Conservation (phyloP, 2,113 vertebrate genomes). For the Scartelaos histophorus region DNA sequence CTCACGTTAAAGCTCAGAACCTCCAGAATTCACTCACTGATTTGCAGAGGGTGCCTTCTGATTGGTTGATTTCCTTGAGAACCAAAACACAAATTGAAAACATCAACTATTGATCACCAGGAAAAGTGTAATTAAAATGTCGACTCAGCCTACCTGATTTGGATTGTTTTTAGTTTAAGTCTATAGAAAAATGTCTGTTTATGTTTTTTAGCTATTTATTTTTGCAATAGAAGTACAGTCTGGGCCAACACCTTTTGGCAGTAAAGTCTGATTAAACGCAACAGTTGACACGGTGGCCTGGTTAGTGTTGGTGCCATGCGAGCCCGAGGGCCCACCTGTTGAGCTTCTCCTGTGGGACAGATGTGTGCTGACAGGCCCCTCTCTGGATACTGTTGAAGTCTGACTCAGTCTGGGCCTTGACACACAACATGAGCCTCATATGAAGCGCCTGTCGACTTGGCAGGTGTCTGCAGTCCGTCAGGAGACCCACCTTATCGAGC, state of each 20-base stretch:
- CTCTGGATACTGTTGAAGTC: slow-evolving; percentile 32
- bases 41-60: no score
- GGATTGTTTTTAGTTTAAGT: not conserved
- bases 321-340: slow-evolving; percentile 11
- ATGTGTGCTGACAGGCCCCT: slow-evolving; percentile 27
- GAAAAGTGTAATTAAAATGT: no score
- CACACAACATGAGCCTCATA: slow-evolving; percentile 40
- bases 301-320: not conserved
- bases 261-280: not conserved
- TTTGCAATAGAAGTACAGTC: not conserved
- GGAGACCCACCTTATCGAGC: slow-evolving; percentile 21
- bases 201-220: not conserved
- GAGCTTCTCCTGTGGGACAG: slow-evolving; percentile 10
- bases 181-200: not conserved
- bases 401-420: slow-evolving; percentile 13
- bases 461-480: slow-evolving; percentile 35
- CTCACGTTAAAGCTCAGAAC: no score
- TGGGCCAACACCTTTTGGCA: not conserved
- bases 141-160: no score
- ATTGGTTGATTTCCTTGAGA: no score
- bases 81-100: no score
- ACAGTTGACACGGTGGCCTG: not conserved
- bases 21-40: no score
- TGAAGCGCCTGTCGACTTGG: slow-evolving; percentile 26
- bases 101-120: no score